Evolutionary conservation across 2,797 vertebrate genomes (phyloP).

Genomic region (Manis crassicaudata): DNA sequence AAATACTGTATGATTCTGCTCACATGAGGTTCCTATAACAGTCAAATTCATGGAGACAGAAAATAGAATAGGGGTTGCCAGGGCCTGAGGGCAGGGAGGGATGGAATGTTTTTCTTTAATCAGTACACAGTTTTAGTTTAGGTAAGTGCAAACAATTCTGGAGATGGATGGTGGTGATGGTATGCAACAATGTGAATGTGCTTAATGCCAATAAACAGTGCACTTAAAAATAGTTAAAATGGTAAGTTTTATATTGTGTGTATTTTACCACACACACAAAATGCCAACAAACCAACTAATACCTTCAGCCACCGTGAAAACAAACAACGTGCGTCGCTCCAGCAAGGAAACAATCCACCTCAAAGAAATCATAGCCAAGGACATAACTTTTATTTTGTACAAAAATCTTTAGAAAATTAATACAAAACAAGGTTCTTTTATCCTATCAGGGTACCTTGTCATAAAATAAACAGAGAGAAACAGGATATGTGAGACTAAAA

Average conservation of each 20-base stretch:
- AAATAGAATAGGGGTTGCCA: background rate
- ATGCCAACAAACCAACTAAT: background rate
- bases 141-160: background rate
- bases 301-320: background rate
- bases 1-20: background rate
- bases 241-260: background rate
- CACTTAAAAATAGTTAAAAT: background rate
- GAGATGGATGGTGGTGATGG: background rate
- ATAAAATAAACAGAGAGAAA: constrained; percentile 40
- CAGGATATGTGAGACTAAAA: constrained; percentile 43
- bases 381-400: background rate
- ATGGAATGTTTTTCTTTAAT: background rate
- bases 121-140: background rate
- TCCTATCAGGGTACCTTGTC: background rate
- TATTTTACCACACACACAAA: background rate
- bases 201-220: background rate
- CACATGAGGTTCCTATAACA: background rate
- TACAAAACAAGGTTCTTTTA: background rate
- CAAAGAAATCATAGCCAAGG: background rate
- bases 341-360: background rate
- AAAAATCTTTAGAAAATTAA: constrained; percentile 33
- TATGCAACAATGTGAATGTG: background rate
- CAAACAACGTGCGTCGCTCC: background rate
- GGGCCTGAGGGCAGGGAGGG: no score
- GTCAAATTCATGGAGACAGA: background rate